A percentile compares a stretch with the other conserved stretches of the same genome.
phyloP scores from a whole-genome alignment of 2,888 invertebrate genomes.

The Acleris sparsana region DNA sequence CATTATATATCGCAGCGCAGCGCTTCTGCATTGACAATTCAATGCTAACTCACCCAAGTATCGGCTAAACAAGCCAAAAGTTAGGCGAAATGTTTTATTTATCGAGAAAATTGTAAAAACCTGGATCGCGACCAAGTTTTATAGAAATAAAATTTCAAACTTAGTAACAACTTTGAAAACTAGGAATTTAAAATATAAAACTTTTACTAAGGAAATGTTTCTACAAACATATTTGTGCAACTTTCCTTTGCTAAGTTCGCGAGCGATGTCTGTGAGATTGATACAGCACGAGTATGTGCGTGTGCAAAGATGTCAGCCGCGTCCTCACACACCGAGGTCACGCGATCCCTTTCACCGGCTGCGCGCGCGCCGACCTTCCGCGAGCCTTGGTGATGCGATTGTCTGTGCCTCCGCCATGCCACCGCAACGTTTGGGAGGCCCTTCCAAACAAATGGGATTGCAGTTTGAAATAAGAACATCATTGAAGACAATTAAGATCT shows the following conservation, averaged over 20 bases:
- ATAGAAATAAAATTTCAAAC: slow-evolving; percentile 16
- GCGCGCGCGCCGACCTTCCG: slow-evolving; percentile 68
- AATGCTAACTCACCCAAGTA: slow-evolving; percentile 18
- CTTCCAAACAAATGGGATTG: slow-evolving; percentile 7
- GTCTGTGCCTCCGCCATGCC: slow-evolving; percentile 15
- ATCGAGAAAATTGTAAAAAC: slow-evolving; percentile 28
- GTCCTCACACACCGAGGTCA: slow-evolving; percentile 70
- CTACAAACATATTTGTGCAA: background rate
- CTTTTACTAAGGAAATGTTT: background rate
- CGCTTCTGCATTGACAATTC: background rate
- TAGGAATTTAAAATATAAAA: too few relatives aligned
- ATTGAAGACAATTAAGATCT: background rate
- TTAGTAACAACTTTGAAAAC: slow-evolving; percentile 7
- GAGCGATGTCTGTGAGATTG: slow-evolving; percentile 38
- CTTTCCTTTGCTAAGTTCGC: slow-evolving; percentile 58
- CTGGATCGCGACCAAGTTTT: slow-evolving; percentile 30
- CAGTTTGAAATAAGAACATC: background rate
- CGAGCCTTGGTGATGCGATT: slow-evolving; percentile 70
- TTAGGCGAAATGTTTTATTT: slow-evolving; percentile 32
- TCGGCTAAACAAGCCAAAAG: slow-evolving; percentile 23
- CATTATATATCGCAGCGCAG: slow-evolving; percentile 9
- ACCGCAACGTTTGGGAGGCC: slow-evolving; percentile 17
- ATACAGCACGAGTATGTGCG: slow-evolving; percentile 13
- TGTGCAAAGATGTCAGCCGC: slow-evolving; percentile 35
- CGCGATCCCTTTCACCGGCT: slow-evolving; percentile 74